Conservation (phyloP, 2,797 vertebrate genomes). For the Carapus acus region DNA sequence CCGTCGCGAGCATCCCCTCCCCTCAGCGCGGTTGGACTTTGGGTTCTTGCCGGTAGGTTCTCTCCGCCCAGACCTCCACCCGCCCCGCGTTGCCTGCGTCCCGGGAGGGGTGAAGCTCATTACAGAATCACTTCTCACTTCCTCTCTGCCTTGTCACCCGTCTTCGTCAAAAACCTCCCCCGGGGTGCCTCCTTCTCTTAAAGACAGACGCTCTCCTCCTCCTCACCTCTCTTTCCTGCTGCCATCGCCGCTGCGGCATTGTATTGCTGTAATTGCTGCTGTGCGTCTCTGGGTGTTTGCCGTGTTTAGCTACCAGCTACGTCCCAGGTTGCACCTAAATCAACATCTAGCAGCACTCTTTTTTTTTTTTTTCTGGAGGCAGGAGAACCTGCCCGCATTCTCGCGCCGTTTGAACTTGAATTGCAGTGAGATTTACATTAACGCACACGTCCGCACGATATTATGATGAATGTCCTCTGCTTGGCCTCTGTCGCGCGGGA, state of each 20-base stretch:
- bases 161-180: slow-evolving; percentile 40
- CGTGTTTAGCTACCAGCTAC: neutral
- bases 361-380: neutral
- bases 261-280: slow-evolving; percentile 18
- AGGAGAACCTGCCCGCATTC: no score
- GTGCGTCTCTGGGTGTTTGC: slow-evolving; percentile 9
- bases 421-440: neutral
- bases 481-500: neutral
- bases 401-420: neutral
- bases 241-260: slow-evolving; percentile 21
- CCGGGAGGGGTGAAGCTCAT: slow-evolving; percentile 48
- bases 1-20: no score
- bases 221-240: slow-evolving; percentile 11
- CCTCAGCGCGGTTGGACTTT: slow-evolving; percentile 3
- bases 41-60: slow-evolving; percentile 19
- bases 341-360: neutral
- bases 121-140: slow-evolving; percentile 51
- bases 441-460: slow-evolving; percentile 2
- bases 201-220: slow-evolving; percentile 28
- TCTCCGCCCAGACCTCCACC: slow-evolving; percentile 19
- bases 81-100: slow-evolving; percentile 30
- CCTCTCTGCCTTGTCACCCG: slow-evolving; percentile 29
- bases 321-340: neutral
- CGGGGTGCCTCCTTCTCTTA: slow-evolving; percentile 39
- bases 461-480: neutral